Base-by-base conservation (phyloP, 2,113 vertebrate genomes). In the Hystrix cristata region DNA sequence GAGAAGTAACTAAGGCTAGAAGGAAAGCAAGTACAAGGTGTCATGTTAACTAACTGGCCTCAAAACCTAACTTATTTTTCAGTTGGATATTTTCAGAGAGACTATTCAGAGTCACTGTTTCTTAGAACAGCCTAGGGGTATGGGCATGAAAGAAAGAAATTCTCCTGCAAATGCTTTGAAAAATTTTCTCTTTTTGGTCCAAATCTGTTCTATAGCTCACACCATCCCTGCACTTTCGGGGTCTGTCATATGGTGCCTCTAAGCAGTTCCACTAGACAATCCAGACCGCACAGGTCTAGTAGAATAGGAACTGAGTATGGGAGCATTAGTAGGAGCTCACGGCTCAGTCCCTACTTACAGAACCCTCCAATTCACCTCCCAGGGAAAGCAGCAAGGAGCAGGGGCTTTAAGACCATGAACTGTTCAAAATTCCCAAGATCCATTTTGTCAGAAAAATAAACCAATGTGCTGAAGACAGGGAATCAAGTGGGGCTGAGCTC, bases 151-250 rank as follows among this genome's bases (percentile, higher is more conserved):
- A 21, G 7, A 21, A 85, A 57, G 60, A 59, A 83, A 59, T 84
- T 65, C 95, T 43, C 82, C 51, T 67, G 29, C 11, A 92, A 53
- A 89, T 51, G 88, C 57, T 89, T 87, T 65, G 3, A 51, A 81
- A 51, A 46, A 19, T 65, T 57, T 78, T 88, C 3, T 95, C 51
- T 93, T 62, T 60, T 84, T 86, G 27, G 34, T 78, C 79, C 67
- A n/a, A 85, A 90, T 86, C 46, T 94, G 46, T 89, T 60, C 65
- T 74, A 10, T n/a, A 55, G 65, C 53, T 84, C 21, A 71, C 0
- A 3, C 7, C 19, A 57, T 43, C 19, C 10, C 55, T 82, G 9
- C 27, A 19, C 8, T 82, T 72, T 31, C 23, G 5, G 3, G 15
- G 3, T 81, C 7, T 82, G 72, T 85, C 18, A 43, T 21, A 31